These are phyloP conservation scores for Peromyscus melanophrys DNA, from an alignment of 2,797 vertebrate species.

Conservation along the genomic window DNA sequence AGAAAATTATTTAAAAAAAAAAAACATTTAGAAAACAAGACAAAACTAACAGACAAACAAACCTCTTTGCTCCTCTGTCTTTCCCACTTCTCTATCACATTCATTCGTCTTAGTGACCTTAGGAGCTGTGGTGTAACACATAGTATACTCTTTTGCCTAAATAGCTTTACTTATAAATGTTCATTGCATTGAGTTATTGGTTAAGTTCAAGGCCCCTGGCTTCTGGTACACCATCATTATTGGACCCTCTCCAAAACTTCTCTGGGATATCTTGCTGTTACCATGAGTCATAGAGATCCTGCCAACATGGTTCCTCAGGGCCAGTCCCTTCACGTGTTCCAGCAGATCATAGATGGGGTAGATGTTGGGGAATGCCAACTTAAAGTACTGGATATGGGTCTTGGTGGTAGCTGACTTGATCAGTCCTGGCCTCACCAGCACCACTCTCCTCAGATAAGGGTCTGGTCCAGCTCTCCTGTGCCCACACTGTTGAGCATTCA, in stretches of 20 bases:
- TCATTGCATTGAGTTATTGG: no score
- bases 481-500: not conserved
- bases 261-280: not conserved
- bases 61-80: no score
- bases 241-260: not conserved
- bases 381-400: not conserved
- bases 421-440: not conserved
- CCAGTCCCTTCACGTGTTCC: not conserved
- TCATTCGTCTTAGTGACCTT: no score
- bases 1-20: not conserved
- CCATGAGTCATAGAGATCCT: not conserved
- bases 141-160: no score
- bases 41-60: not conserved
- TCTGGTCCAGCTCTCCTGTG: not conserved
- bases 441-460: not conserved
- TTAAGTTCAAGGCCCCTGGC: no score
- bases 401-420: not conserved
- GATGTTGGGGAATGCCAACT: not conserved
- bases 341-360: not conserved
- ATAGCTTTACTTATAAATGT: no score
- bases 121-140: no score
- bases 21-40: not conserved
- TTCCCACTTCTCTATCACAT: no score
- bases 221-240: not conserved
- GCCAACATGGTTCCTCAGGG: not conserved